Conservation (phyloP, 2,113 vertebrate species). For the Aix galericulata region DNA sequence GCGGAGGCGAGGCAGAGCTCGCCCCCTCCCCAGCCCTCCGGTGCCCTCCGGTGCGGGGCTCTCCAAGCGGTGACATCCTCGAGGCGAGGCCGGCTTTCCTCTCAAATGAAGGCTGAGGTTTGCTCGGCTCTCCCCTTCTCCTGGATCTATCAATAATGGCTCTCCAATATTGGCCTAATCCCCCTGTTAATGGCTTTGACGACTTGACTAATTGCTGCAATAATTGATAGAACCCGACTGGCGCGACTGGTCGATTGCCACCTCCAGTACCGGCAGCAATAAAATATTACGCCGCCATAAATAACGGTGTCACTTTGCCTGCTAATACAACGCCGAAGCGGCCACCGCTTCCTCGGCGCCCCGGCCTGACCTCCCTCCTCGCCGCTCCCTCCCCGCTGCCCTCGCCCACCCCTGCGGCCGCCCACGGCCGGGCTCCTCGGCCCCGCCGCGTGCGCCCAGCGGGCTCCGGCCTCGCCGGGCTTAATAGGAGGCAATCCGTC, state of each 20-base stretch:
- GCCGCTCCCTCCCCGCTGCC: constrained; percentile 60
- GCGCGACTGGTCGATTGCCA: constrained; percentile 84
- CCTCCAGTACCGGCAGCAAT: constrained; percentile 80
- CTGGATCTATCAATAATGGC: constrained; percentile 65
- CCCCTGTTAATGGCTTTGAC: constrained; percentile 72
- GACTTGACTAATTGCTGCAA: constrained; percentile 90
- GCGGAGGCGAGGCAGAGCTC: background rate
- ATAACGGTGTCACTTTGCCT: constrained; percentile 72
- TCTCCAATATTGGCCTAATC: constrained; percentile 75
- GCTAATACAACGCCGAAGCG: background rate
- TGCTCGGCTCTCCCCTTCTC: background rate
- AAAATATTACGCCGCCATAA: constrained; percentile 81
- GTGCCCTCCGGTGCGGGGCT: background rate
- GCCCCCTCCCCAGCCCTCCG: background rate
- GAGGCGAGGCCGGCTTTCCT: constrained; percentile 20
- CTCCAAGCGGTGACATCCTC: constrained; percentile 11
- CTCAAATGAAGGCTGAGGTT: background rate
- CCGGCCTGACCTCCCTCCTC: constrained; percentile 73
- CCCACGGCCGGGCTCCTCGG: background rate
- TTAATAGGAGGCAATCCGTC: constrained; percentile 80
- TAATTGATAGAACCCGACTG: constrained; percentile 90
- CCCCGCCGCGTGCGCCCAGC: background rate
- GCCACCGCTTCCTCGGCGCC: background rate
- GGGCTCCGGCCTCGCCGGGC: constrained; percentile 34
- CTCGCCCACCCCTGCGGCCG: constrained; percentile 64